phyloP scores from a whole-genome alignment of 2,113 vertebrate genomes.

The Tyrannus savana region DNA sequence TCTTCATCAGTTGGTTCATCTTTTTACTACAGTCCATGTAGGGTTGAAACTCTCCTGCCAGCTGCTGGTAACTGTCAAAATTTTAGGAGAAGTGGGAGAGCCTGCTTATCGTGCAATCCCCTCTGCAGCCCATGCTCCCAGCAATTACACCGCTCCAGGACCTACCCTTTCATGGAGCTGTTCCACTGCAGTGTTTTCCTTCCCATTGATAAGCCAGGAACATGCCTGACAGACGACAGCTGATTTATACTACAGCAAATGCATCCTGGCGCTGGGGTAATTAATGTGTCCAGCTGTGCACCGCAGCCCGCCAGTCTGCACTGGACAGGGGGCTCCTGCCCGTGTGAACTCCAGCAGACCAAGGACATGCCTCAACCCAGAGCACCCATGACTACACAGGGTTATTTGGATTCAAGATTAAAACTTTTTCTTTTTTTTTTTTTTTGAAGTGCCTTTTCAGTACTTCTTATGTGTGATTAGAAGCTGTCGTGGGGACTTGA shows the following conservation, averaged over 20 bases:
- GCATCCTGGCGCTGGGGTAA: background rate
- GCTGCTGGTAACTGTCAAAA: background rate
- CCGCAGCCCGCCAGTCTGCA: background rate
- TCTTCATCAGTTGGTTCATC: background rate
- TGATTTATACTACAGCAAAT: background rate
- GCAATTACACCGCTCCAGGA: background rate
- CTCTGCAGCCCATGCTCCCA: background rate
- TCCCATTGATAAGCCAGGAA: slow-evolving; percentile 6
- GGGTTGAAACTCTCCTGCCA: background rate
- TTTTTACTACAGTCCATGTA: background rate
- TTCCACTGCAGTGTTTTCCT: background rate
- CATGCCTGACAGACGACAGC: background rate
- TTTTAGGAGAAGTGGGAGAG: background rate
- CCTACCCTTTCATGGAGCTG: background rate
- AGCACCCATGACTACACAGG: background rate
- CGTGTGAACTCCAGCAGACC: background rate
- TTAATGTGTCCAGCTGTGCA: background rate
- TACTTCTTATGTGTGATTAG: background rate
- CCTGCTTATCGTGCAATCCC: background rate
- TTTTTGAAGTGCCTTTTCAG: background rate
- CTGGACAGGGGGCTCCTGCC: fast-evolving
- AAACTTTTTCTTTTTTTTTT: background rate
- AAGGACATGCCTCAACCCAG: background rate
- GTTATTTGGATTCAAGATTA: background rate
- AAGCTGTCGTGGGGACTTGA: background rate